Conservation (phyloP, 2,797 vertebrate species). For the Microctenopoma lineatum region DNA sequence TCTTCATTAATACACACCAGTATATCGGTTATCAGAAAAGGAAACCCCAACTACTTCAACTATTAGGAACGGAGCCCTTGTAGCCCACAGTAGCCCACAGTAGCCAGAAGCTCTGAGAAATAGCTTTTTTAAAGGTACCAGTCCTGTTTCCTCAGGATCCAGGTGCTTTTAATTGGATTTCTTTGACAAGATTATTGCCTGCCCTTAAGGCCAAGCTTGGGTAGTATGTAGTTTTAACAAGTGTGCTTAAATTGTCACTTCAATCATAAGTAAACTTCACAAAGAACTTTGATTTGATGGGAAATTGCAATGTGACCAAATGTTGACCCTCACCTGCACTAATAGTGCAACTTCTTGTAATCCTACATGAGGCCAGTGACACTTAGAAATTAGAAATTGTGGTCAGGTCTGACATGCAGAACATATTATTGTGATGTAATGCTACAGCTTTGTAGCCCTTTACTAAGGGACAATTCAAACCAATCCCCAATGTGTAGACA, state of each 20-base stretch:
- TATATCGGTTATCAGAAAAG: constrained; percentile 15
- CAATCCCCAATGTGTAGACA: constrained; percentile 32
- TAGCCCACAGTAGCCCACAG: constrained; percentile 17
- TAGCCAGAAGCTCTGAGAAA: constrained; percentile 56
- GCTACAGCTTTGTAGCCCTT: constrained; percentile 16
- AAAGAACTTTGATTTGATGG: constrained; percentile 44
- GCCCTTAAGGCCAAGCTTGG: constrained; percentile 37
- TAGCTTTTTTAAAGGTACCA: constrained; percentile 57
- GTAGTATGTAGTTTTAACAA: constrained; percentile 39
- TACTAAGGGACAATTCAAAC: constrained; percentile 18
- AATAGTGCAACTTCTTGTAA: constrained; percentile 41
- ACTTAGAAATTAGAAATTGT: neutral
- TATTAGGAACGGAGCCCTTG: constrained; percentile 35
- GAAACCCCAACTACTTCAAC: constrained; percentile 33
- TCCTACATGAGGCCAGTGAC: constrained; percentile 8
- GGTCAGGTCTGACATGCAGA: constrained; percentile 5
- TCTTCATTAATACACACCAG: neutral
- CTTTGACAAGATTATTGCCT: constrained; percentile 62
- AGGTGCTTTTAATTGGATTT: constrained; percentile 73
- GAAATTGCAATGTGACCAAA: constrained; percentile 44
- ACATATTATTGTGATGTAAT: constrained; percentile 18
- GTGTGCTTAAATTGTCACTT: constrained; percentile 7
- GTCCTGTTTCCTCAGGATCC: constrained; percentile 62
- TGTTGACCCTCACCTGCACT: constrained; percentile 5
- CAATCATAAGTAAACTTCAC: constrained; percentile 50